Evolutionary conservation across 2,888 invertebrate species (phyloP), one percentile per base, ranked within the genome.

Genomic region (Epicampocera succincta): DNA sequence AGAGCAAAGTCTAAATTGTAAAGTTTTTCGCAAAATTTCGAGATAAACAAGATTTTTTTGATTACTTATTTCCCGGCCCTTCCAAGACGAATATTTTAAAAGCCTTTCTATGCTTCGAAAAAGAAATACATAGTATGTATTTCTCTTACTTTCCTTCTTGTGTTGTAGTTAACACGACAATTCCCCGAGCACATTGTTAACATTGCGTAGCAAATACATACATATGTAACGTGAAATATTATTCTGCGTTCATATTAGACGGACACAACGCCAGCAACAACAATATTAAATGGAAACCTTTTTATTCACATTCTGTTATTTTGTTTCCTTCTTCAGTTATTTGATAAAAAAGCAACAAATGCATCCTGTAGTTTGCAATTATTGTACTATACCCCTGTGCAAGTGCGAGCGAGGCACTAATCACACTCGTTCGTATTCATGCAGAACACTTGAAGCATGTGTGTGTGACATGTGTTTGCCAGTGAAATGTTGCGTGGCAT

Each of bases 361-460:
- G 25, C 5, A 25, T 25, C 77, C 73, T 77, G 81, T 68, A 74
- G 68, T 69, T 73, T 65, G 50, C 69, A 81, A 77, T 77, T 74
- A n/a, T n/a, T n/a, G n/a, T n/a, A 81, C 77, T 77, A 65, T 40
- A 69, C 73, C 69, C 72, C 52, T 33, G 68, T 77, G 77, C 52
- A 74, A 76, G 29, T 52, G 25, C 25, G 44, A 25, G 25, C 25
- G 44, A 25, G 29, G 33, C 5, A 46, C 15, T 44, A 50, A n/a
- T 40, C 13, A 46, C 13, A 46, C 15, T 33, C 46, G 12, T n/a
- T 17, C 13, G 50, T 40, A 40, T 58, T 25, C 5, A 25, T 25
- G 25, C n/a, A 38, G 29, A 17, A 1, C 33, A 3, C 13, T 63
- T 5, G 12, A 25, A 40, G 12, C 33, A 17, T 8, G 9, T 54